Evolutionary conservation across 2,113 vertebrate species (phyloP), one percentile per base, ranked within the genome.

Genomic region (Acinonyx jubatus): DNA sequence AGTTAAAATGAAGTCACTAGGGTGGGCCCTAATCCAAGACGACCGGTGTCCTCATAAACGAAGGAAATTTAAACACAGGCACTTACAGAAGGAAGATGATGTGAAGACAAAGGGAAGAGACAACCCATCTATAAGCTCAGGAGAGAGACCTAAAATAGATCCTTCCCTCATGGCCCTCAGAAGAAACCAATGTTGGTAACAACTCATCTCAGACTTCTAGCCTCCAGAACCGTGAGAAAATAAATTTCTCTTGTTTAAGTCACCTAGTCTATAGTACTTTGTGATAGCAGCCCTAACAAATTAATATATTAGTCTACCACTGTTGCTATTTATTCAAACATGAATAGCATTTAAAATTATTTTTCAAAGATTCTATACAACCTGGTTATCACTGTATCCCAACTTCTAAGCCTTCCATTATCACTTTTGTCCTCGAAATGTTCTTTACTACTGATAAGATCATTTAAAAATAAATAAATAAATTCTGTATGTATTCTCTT

Each of bases 391-490:
- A 89, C 0, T 68, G 19, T n/a, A 91, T 50, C 2, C 12, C 61
- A 91, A 92, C 25, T 89, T 92, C 69, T 4, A 65, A 3, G 89
- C 50, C 21, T 69, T 45, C n/a, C 31, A 91, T 8, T 16, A 50
- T 61, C 48, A 73, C n/a, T 74, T 94, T 11, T 74, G n/a, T 80
- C 36, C 50, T 68, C 92, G n/a, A 68, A 74, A 92, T 66, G 29
- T 12, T 91, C 25, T 36, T 82, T 45, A 80, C 63, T 82, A 63
- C 21, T 94, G 33, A 27, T 7, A 1, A 38, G 25, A 50, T 48
- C 45, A 95, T 48, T 93, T 71, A 85, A 94, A 92, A 84, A 76
- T 55, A 83, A 86, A 86, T 18, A 73, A 82, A 74, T 68, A 50
- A 91, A 82, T 65, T 92, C 38, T 38, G 27, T 79, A 66, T 50